Base-by-base conservation (phyloP, 1,140 invertebrate species). In the Drosophila nannoptera region DNA sequence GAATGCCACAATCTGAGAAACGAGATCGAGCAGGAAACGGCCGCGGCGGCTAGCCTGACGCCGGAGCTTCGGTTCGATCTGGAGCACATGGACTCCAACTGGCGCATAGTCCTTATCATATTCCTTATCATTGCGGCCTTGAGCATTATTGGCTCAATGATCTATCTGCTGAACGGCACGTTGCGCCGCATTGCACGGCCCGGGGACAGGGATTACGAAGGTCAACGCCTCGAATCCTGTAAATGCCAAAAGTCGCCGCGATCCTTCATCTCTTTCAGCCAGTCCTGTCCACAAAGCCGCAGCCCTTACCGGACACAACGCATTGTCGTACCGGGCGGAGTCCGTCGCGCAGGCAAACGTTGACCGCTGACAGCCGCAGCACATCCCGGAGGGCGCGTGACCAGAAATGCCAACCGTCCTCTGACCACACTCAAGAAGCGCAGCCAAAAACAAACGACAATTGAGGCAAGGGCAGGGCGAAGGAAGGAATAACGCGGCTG, bases 401-500 rank as follows among this genome's bases (percentile, higher is more conserved):
- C 43, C 29, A 58, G 16, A 63, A 59, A 36, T 38, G 9, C 32
- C 45, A 46, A 40, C 8, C 42, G 29, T 48, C 48, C 12, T 9
- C 29, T 14, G 53, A n/a, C 33, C 54, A 16, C 63, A 36, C 38
- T 35, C 36, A 63, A 69, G 40, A 52, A 33, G 52, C 35, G 38
- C 42, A 65, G 63, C 49, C 58, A 67, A 78, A 82, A 74, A 75
- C 64, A 73, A 22, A 69, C 80, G 69, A 71, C 53, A 84, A 84
- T 78, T 75, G 63, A 52, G 71, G 8, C 29, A 31, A 42, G 40
- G 73, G 53, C 58, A 69, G 50, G 42, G 1, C 22, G 22, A 22
- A 22, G 22, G 22, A 22, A 22, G 22, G 22, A 22, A 22, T 22
- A 22, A 22, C 22, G 22, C 22, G 53, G 75, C 66, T 80, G 80